Base-by-base conservation (phyloP, 2,888 invertebrate species). In the Dicranocentrus wangi region DNA sequence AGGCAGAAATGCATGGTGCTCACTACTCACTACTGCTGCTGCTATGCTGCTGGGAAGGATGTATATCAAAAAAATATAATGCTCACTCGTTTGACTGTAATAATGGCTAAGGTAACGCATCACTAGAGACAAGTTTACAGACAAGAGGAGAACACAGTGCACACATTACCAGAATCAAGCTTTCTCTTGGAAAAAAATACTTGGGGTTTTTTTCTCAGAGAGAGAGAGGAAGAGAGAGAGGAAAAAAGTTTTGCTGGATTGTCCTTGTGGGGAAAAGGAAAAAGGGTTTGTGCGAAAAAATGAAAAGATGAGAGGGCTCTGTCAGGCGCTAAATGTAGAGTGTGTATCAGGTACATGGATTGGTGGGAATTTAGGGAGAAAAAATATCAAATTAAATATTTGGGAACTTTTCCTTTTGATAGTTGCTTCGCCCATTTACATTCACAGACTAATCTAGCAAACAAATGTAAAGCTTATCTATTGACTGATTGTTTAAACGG, bases 91-190 rank as follows among this genome's bases (percentile, higher is more conserved):
- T 78, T 69, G 19, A 32, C 61, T 63, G 43, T 66, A 66, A 71
- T 79, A 71, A 79, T 79, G 79, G 79, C 39, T 42, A 71, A 79
- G 58, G 79, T 71, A 71, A 71, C 79, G 71, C 79, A 71, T 79
- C 79, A 79, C 79, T 58, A 79, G 79, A 79, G 79, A 79, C 71
- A 79, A 71, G 79, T 79, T 79, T 69, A 69, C 78, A 43, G 78
- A 78, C 76, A 68, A 68, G 76, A 69, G 76, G 55, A 39, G 27
- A 55, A 53, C 75, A 77, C 60, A 76, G 58, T 55, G 47, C 58
- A 60, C 72, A 72, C 68, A 77, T 61, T 51, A 77, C 53, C 15
- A 10, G 66, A 58, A 66, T 28, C 55, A 55, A 47, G 55, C 72
- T 51, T 73, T 47, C 39, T 23, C 51, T 39, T 42, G 39, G 39